phyloP scores from a whole-genome alignment of 2,888 invertebrate genomes.

The Oscheius myriophilus region DNA sequence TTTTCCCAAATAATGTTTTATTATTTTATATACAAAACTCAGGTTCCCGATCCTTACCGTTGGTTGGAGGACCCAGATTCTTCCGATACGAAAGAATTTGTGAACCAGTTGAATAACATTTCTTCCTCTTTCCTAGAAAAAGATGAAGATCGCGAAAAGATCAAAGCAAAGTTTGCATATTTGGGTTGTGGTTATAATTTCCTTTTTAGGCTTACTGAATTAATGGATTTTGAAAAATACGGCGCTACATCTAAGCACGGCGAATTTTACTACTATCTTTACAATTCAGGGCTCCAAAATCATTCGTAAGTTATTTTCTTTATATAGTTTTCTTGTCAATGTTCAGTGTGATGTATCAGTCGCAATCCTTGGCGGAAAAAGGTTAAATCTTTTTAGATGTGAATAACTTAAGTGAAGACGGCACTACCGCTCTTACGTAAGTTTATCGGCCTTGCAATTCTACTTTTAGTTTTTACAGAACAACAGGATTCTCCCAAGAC shows the following conservation, averaged over 20 bases:
- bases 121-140: slow-evolving; percentile 85
- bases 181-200: slow-evolving; percentile 65
- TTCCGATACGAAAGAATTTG: slow-evolving; percentile 87
- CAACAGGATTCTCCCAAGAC: slow-evolving; percentile 83
- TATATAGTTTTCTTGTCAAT: slow-evolving; percentile 5
- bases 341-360: slow-evolving; percentile 87
- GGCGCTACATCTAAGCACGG: slow-evolving; percentile 86
- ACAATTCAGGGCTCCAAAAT: slow-evolving; percentile 94
- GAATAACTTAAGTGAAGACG: slow-evolving; percentile 88
- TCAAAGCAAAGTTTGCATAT: no score
- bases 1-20: no score
- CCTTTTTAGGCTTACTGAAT: slow-evolving; percentile 79
- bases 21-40: no score
- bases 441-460: not conserved
- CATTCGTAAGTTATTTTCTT: slow-evolving; percentile 79
- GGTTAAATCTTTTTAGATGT: slow-evolving; percentile 88
- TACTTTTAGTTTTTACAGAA: not conserved
- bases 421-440: slow-evolving; percentile 82
- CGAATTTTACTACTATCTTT: slow-evolving; percentile 86
- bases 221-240: slow-evolving; percentile 97
- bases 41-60: slow-evolving; percentile 70
- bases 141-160: slow-evolving; percentile 72
- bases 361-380: slow-evolving; percentile 82
- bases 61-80: slow-evolving; percentile 96
- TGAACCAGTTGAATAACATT: slow-evolving; percentile 88